Base-by-base conservation (phyloP, 2,113 vertebrate species). In the Neodon shergylaensis region DNA sequence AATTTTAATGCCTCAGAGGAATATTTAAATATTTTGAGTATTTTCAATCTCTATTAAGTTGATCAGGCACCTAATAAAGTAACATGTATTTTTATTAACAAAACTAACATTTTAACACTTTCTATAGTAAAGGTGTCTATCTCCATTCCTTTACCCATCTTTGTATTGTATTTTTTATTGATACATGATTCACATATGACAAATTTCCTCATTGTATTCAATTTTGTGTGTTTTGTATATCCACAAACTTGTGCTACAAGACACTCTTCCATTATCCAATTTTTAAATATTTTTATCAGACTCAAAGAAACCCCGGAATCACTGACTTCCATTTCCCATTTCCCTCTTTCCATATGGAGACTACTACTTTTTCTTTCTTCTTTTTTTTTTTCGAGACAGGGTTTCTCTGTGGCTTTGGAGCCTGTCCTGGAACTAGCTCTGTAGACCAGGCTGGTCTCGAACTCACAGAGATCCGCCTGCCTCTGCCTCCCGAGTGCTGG, bases 11-110 rank as follows among this genome's bases (percentile, higher is more conserved):
- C 26, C 36, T 86, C n/a, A 28, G n/a, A 90, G 65, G 88, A 89
- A 52, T 14, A 28, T 87, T 92, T 88, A 87, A 77, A 77, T 14
- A 70, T 54, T 19, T 90, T 31, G 9, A 70, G 33, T 87, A 54
- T 65, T 22, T 58, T 83, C 19, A 84, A 73, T 54, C 26, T 74
- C 36, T 66, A 78, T 88, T 66, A 94, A 82, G 39, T 66, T 91
- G 84, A 88, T 61, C 77, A 93, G 44, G 44, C n/a, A 82, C 11
- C 31, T 83, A 78, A 76, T 84, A 79, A 79, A 92, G 61, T 47
- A 47, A 13, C 52, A 83, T 11, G 4, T 9, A 58, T 88, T 83
- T 92, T 92, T 82, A 52, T 44, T 92, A 88, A 76, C 66, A 74
- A 92, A 88, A 28, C 61, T 5, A 70, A 78, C 78, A n/a, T 66